Evolutionary conservation across 37 sponge, comb jelly and placozoan species (phyloP), one percentile per base, ranked within the genome.

Genomic region (Beroe forskalii): DNA sequence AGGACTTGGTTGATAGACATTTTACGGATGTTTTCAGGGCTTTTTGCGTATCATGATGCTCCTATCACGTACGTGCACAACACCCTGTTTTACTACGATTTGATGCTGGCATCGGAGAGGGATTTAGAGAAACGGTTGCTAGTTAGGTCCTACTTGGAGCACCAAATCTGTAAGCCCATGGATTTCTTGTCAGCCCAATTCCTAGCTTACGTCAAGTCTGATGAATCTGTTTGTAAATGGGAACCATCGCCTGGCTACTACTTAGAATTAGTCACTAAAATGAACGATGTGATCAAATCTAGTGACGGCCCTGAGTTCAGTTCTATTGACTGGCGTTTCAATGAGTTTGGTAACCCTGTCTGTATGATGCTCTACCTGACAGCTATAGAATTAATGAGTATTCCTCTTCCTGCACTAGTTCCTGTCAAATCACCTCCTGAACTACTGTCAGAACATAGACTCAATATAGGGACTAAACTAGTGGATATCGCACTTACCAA

Each of bases 1-100:
- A 4, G 86, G 25, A 27, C 19, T 4, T 80, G 86, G 86, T 43
- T 80, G 55, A 38, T 80, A 20, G 55, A 44, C 9, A 80, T 80
- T 3, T 30, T 80, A 3, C 24, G 55, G 43, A 38, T 44, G 30
- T 80, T 33, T 30, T 80, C 86, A 43, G 27, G 86, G 25, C 30
- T 80, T 2, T 80, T 80, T 25, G 86, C 86, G 35, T 80, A 44
- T 48, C 86, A 80, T n/a, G 86, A 80, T n/a, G 22, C 86, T 80
- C 86, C 86, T 24, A 80, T 80, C 55, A 80, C 55, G n/a, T 80
- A 38, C 48, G 38, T 80, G 1, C 86, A 80, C 40, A 37, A 80
- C 48, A 80, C 86, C 40, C 86, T 80, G 1, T 44, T 80, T 22
- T 44, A 44, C 86, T 80, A 80, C 40, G 86, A 80, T 25, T 12